Conservation (phyloP, 2,888 invertebrate species). For the Cephus rjabovi region DNA sequence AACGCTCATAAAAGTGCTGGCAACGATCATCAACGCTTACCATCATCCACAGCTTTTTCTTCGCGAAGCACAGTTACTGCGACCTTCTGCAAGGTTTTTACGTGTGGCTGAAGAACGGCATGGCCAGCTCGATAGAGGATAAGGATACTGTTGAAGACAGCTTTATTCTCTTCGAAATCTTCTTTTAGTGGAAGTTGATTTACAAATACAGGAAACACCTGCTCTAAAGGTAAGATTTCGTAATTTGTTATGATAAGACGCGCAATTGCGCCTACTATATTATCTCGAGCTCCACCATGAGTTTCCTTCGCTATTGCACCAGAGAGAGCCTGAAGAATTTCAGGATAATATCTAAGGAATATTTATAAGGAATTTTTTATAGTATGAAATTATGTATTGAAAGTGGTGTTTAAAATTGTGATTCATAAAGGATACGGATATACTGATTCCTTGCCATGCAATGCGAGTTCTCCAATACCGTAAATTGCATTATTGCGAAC, state of each 20-base stretch:
- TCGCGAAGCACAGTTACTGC: conserved; percentile 71
- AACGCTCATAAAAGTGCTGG: conserved; percentile 7
- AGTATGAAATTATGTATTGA: neutral
- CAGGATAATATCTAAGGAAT: conserved; percentile 71
- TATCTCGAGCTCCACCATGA: conserved; percentile 78
- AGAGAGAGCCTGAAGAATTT: conserved; percentile 77
- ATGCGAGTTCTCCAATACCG: conserved; percentile 80
- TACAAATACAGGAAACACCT: conserved; percentile 79
- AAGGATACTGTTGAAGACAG: conserved; percentile 76
- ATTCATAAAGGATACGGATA: conserved; percentile 69
- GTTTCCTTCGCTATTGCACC: conserved; percentile 74
- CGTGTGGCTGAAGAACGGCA: conserved; percentile 68
- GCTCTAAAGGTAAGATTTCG: conserved; percentile 75
- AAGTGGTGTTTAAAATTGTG: neutral
- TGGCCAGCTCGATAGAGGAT: conserved; percentile 74
- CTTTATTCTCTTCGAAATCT: conserved; percentile 80
- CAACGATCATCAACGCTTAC: conserved; percentile 53
- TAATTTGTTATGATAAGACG: conserved; percentile 78
- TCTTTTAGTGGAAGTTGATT: conserved; percentile 78
- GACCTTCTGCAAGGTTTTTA: conserved; percentile 70
- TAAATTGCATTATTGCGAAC: conserved; percentile 83
- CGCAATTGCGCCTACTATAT: conserved; percentile 82
- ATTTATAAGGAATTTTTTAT: conserved; percentile 36
- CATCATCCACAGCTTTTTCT: conserved; percentile 69
- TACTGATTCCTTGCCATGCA: conserved; percentile 74